Evolutionary conservation across 2,797 vertebrate species (phyloP), one percentile per base, ranked within the genome.

Genomic region (Prunella strophiata): DNA sequence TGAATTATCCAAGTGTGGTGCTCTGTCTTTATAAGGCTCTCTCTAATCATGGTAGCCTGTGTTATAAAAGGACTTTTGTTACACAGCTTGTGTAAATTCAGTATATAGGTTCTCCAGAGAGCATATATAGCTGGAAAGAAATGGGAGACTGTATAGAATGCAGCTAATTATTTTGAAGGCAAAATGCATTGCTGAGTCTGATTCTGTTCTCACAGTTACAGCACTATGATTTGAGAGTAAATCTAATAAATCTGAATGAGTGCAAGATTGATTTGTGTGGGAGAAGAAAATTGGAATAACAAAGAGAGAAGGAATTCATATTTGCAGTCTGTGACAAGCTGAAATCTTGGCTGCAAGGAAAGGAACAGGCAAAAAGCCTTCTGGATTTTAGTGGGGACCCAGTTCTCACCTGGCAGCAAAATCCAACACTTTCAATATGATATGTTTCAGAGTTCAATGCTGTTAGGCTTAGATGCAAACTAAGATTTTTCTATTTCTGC

Each of bases 121-220:
- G 51, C 25, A 66, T 51, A 16, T 29, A 42, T 12, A 62, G 43
- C 62, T 79, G 77, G 45, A 71, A n/a, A 68, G 61, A 82, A 88
- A 63, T 26, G 26, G 34, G 25, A 51, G 11, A 34, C 26, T 88
- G 10, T 67, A 38, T 13, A n/a, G 42, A 32, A 79, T 22, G 38
- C 74, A 74, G 36, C 34, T 79, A 57, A 92, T 86, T 76, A 81
- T 78, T 73, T 34, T 86, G 67, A 90, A 93, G 59, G 36, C 27
- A 61, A 93, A 87, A 38, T 45, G 32, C 20, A 20, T 80, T 91
- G 66, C 83, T 95, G 89, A 67, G 77, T 93, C 85, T 95, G 91
- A 94, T 95, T 95, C 88, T 94, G 91, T 88, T 97, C 88, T 90
- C 59, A 77, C 59, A 77, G 57, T 76, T 90, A 84, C 74, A 90